phyloP scores from a whole-genome alignment of 2,113 vertebrate genomes.

The Chloropsis hardwickii region DNA sequence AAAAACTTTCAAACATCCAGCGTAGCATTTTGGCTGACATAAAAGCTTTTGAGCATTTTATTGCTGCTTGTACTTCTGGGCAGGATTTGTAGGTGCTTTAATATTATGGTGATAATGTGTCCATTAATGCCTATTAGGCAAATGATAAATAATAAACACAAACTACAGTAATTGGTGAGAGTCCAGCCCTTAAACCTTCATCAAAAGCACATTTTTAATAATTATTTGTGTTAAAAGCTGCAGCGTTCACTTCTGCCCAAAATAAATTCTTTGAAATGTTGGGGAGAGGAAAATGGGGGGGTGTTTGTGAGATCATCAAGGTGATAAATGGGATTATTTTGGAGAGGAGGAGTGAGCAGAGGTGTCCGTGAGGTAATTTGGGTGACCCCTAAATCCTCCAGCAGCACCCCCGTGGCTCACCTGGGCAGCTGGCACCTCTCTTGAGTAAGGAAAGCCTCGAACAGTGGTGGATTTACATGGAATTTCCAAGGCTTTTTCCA shows the following conservation, averaged over 20 bases:
- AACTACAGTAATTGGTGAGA: not conserved
- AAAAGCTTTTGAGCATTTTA: not conserved
- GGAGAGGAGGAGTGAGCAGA: not conserved
- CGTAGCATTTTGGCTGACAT: not conserved
- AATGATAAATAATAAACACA: not conserved
- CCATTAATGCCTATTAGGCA: not conserved
- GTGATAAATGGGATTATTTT: not conserved
- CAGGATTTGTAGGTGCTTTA: not conserved
- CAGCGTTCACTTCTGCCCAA: not conserved
- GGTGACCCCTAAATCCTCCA: not conserved
- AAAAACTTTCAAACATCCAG: not conserved
- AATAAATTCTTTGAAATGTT: not conserved
- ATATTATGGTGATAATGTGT: not conserved
- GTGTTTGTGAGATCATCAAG: not conserved
- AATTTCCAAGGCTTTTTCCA: not conserved
- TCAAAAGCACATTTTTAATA: not conserved
- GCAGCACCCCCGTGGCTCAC: not conserved
- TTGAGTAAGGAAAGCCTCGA: accelerated
- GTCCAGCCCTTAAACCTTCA: not conserved
- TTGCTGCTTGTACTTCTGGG: not conserved
- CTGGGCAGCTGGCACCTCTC: not conserved
- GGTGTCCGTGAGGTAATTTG: not conserved
- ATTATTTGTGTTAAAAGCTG: not conserved
- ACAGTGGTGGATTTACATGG: accelerated
- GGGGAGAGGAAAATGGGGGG: not conserved